Conservation (phyloP, 2,113 vertebrate genomes). For the Mastomys coucha region DNA sequence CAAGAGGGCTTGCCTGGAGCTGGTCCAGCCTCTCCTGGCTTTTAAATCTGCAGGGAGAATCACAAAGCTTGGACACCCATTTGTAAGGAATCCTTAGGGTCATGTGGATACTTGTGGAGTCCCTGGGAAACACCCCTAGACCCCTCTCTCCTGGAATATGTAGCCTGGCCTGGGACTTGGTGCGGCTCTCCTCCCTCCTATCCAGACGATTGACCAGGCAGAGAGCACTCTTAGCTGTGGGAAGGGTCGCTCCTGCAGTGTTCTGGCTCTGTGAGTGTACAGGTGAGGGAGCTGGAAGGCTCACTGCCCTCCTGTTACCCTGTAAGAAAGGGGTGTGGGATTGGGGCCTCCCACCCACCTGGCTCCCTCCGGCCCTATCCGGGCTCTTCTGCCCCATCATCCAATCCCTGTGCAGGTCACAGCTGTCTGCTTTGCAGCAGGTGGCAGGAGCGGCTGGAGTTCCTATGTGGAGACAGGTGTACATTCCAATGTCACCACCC, state of each 20-base stretch:
- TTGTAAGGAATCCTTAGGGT: background rate
- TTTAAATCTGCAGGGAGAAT: background rate
- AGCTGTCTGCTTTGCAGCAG: background rate
- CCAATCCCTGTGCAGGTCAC: background rate
- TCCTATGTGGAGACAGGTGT: background rate
- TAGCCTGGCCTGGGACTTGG: background rate
- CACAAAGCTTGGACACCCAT: background rate
- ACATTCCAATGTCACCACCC: background rate
- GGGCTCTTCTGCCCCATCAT: background rate
- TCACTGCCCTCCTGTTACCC: background rate
- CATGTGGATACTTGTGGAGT: background rate
- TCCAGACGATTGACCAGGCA: background rate
- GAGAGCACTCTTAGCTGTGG: background rate
- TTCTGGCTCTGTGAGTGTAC: background rate
- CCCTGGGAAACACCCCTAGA: accelerated
- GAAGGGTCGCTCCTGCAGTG: background rate
- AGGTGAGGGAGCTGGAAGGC: accelerated
- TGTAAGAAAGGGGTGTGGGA: background rate
- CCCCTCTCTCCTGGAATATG: too few relatives aligned
- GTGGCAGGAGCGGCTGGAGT: background rate
- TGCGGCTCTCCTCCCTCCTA: background rate
- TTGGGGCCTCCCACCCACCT: accelerated
- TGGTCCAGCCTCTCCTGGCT: background rate
- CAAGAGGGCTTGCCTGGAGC: background rate
- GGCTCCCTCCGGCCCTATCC: background rate